Conservation (phyloP, 23 tunicate genomes). For the Ciona savignyi region DNA sequence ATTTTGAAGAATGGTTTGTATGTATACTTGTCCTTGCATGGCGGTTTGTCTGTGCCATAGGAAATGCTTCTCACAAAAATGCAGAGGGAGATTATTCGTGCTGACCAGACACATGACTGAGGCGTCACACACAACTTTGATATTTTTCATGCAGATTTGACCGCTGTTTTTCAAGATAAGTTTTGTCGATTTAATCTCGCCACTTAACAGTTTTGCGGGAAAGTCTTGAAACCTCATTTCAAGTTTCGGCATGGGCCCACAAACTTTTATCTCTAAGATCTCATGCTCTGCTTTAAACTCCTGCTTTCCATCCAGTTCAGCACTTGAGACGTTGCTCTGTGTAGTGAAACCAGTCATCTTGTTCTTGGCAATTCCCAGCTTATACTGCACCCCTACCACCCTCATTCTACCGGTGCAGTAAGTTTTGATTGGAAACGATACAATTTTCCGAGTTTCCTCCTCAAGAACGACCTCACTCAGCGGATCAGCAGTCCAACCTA, state of each 20-base stretch:
- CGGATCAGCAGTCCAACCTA: constrained; percentile 3
- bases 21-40: not conserved
- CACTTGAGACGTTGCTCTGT: constrained; percentile 11
- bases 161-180: constrained; percentile 49
- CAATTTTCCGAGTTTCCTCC: constrained; percentile 5
- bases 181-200: constrained; percentile 28
- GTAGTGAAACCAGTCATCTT: constrained; percentile 9
- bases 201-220: constrained; percentile 35
- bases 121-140: constrained; percentile 42
- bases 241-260: constrained; percentile 53
- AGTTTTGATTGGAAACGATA: constrained; percentile 25
- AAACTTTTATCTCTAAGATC: constrained; percentile 11
- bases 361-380: constrained; percentile 13
- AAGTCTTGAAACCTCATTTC: constrained; percentile 12
- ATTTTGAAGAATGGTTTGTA: constrained; percentile 15
- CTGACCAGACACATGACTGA: constrained; percentile 20
- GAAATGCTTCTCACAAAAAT: constrained; percentile 13
- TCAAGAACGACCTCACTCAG: constrained; percentile 16
- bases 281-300: constrained; percentile 19
- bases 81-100: constrained; percentile 2
- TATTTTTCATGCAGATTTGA: constrained; percentile 8
- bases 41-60: not conserved
- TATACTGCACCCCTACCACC: constrained; percentile 28
- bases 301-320: constrained; percentile 39
- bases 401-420: constrained; percentile 14